These are phyloP conservation scores for Sander vitreus DNA, from an alignment of 2,113 vertebrate species.

Conservation along the genomic window DNA sequence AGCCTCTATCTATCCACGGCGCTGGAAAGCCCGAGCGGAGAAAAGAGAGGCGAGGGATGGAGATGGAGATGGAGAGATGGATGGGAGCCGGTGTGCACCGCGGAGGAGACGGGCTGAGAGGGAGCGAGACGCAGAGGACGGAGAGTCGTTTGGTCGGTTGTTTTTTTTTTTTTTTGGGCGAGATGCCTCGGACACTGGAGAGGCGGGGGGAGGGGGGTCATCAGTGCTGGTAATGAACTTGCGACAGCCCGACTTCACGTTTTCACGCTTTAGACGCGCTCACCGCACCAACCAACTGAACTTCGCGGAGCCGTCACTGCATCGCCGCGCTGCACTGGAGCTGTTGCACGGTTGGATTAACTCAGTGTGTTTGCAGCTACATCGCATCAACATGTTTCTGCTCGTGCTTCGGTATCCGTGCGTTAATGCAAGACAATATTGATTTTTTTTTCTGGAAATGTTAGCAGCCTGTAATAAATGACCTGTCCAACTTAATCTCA, in stretches of 20 bases:
- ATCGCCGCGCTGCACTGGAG: background rate
- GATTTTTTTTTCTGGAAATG: background rate
- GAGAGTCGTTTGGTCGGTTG: slow-evolving; percentile 13
- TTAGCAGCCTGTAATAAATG: too few species aligned
- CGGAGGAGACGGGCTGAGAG: slow-evolving; percentile 32
- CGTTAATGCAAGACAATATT: background rate
- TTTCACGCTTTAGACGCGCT: background rate
- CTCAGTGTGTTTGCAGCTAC: background rate
- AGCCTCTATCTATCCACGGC: slow-evolving; percentile 86
- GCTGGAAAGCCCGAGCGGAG: slow-evolving; percentile 74
- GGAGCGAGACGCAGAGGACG: slow-evolving; percentile 20
- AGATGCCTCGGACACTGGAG: background rate
- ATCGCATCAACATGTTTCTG: background rate
- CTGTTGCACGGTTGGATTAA: slow-evolving; percentile 1
- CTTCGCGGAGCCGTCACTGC: slow-evolving; percentile 9
- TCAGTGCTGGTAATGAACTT: slow-evolving; percentile 37
- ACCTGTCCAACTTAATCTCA: background rate
- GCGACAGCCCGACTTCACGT: slow-evolving; percentile 9
- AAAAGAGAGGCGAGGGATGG: slow-evolving; percentile 64
- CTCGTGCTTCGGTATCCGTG: background rate
- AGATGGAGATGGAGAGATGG: slow-evolving; percentile 54
- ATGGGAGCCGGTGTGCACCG: slow-evolving; percentile 58
- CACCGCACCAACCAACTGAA: background rate
- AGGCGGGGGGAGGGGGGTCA: background rate
- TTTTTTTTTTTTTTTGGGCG: background rate